These are phyloP conservation scores for Mycalesis mineus DNA, from an alignment of 2,888 invertebrate genomes.

Conservation along the genomic window DNA sequence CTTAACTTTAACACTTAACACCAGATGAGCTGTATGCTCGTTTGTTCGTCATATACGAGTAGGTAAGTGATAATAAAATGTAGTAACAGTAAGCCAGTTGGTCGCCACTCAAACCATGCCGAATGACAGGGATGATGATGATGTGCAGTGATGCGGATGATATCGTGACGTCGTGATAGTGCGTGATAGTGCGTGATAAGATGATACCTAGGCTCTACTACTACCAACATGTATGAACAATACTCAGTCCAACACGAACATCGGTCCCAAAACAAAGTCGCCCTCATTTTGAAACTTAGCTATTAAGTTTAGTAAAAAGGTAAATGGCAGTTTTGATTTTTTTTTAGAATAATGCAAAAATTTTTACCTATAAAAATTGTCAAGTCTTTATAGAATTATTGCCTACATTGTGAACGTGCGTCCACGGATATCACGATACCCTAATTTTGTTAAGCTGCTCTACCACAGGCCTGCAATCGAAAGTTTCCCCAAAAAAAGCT, in stretches of 20 bases:
- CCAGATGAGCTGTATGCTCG: too few species aligned
- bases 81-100: slow-evolving; percentile 49
- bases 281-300: slow-evolving; percentile 35
- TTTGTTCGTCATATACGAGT: too few species aligned
- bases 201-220: slow-evolving; percentile 37
- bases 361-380: slow-evolving; percentile 66
- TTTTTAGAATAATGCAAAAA: slow-evolving; percentile 60
- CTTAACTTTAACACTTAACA: too few species aligned
- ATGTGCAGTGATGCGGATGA: slow-evolving; percentile 74
- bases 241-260: slow-evolving; percentile 48
- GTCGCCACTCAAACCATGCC: slow-evolving; percentile 71
- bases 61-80: background rate
- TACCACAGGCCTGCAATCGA: background rate
- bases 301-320: slow-evolving; percentile 46
- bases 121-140: slow-evolving; percentile 54
- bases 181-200: slow-evolving; percentile 37
- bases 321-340: slow-evolving; percentile 69
- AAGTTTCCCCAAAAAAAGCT: slow-evolving; percentile 4
- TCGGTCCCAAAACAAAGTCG: slow-evolving; percentile 27
- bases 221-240: slow-evolving; percentile 57
- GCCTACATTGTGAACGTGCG: slow-evolving; percentile 48
- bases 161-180: slow-evolving; percentile 50
- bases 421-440: slow-evolving; percentile 49
- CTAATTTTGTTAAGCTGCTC: slow-evolving; percentile 18
- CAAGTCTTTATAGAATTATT: slow-evolving; percentile 73